Evolutionary conservation across 35 echinoderm and acorn worm species (phyloP).

Genomic region (Amphiura filiformis): DNA sequence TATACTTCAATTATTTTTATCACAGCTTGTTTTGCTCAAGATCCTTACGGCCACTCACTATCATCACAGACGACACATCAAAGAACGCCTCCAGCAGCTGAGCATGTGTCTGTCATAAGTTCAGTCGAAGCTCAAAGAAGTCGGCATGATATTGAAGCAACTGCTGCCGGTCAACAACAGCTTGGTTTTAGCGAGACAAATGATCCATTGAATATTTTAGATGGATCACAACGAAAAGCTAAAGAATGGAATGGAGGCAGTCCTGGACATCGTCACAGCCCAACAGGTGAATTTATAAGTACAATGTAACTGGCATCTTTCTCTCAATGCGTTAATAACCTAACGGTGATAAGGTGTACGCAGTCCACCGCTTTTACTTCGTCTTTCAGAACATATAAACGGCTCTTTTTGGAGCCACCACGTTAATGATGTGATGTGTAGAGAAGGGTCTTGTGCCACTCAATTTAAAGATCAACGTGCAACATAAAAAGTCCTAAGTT

Average conservation of each 20-base stretch:
- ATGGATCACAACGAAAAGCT: neutral
- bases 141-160: neutral
- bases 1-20: no score
- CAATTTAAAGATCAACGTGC: no score
- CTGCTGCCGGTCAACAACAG: neutral
- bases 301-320: no score
- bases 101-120: slow-evolving; percentile 78
- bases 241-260: neutral
- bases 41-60: slow-evolving; percentile 5
- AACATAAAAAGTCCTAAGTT: no score
- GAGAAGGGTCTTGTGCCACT: no score
- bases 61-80: slow-evolving; percentile 17
- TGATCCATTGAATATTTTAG: slow-evolving; percentile 49
- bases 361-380: no score
- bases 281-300: slow-evolving; percentile 9
- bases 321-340: no score
- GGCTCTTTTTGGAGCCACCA: no score
- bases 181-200: slow-evolving; percentile 36
- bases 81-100: slow-evolving; percentile 20
- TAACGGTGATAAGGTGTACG: no score
- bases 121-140: slow-evolving; percentile 34
- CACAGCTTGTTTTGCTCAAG: slow-evolving; percentile 18
- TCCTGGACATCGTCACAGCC: slow-evolving; percentile 6
- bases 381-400: no score
- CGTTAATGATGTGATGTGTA: no score